phyloP scores from a whole-genome alignment of 2,888 invertebrate species.

The Drepana falcataria region DNA sequence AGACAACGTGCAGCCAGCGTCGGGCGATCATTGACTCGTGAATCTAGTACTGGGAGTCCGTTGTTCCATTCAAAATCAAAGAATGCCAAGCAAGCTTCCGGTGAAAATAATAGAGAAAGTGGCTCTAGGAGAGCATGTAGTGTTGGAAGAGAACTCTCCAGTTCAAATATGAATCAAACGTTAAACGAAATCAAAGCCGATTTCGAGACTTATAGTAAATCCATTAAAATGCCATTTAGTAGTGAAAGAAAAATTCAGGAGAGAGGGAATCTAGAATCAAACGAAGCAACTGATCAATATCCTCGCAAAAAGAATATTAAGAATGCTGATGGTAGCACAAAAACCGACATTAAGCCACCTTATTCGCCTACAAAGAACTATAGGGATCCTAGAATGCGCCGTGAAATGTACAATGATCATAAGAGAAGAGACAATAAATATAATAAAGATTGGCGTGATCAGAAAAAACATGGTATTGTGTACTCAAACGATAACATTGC shows the following conservation, averaged over 20 bases:
- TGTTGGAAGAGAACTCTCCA: slow-evolving; percentile 44
- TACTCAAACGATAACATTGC: slow-evolving; percentile 67
- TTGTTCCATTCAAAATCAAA: slow-evolving; percentile 6
- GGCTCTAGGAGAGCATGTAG: slow-evolving; percentile 52
- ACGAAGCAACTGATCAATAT: slow-evolving; percentile 7
- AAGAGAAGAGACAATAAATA: slow-evolving; percentile 21
- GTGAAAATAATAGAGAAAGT: slow-evolving; percentile 16
- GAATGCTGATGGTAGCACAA: slow-evolving; percentile 11
- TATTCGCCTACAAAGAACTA: slow-evolving; percentile 49
- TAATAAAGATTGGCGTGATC: slow-evolving; percentile 18
- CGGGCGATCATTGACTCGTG: slow-evolving; percentile 41
- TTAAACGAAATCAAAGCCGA: slow-evolving; percentile 61
- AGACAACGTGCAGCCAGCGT: slow-evolving; percentile 61
- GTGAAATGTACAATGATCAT: slow-evolving; percentile 25
- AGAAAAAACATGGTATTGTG: slow-evolving; percentile 47
- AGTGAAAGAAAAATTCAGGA: slow-evolving; percentile 5
- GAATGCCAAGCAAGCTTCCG: background rate
- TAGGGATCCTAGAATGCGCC: slow-evolving; percentile 54
- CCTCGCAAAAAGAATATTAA: slow-evolving; percentile 23
- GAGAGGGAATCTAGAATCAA: slow-evolving; percentile 11
- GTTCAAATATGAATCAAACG: slow-evolving; percentile 27
- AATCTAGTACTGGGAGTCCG: slow-evolving; percentile 21
- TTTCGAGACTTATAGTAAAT: slow-evolving; percentile 41
- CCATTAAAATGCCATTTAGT: slow-evolving; percentile 10
- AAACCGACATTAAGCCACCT: slow-evolving; percentile 5